phyloP scores from a whole-genome alignment of 2,888 invertebrate species.

The Drosophila limbata region DNA sequence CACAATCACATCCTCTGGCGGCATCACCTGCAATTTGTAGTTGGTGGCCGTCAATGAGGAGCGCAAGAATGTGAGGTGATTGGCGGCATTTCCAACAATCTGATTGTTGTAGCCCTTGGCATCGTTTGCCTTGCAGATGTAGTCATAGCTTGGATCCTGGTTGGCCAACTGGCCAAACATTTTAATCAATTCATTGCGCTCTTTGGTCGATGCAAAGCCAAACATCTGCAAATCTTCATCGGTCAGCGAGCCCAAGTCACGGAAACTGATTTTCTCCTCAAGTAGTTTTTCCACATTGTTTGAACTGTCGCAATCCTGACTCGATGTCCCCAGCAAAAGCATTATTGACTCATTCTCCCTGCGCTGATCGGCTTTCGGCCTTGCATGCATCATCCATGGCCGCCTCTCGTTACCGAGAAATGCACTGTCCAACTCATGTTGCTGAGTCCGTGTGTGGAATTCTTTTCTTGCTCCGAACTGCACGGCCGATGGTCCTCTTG shows the following conservation, averaged over 20 bases:
- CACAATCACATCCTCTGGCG: constrained; percentile 82
- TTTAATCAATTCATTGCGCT: constrained; percentile 70
- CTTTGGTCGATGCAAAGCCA: constrained; percentile 67
- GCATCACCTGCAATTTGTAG: constrained; percentile 81
- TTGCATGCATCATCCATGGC: constrained; percentile 53
- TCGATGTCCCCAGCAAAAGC: constrained; percentile 49
- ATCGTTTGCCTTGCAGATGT: constrained; percentile 63
- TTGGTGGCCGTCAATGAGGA: constrained; percentile 81
- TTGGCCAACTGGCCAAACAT: constrained; percentile 79
- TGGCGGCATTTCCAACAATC: constrained; percentile 74
- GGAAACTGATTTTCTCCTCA: constrained; percentile 74
- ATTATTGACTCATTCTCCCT: constrained; percentile 67
- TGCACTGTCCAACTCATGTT: constrained; percentile 64
- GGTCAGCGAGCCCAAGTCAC: constrained; percentile 79
- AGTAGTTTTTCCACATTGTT: constrained; percentile 68
- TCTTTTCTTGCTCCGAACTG: constrained; percentile 69
- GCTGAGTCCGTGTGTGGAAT: constrained; percentile 63
- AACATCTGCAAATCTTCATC: constrained; percentile 76
- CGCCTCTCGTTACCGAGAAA: constrained; percentile 65
- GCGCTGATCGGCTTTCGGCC: constrained; percentile 14
- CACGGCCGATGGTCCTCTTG: constrained; percentile 47
- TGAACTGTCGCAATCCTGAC: constrained; percentile 2
- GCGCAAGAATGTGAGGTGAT: constrained; percentile 79
- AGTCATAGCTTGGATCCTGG: constrained; percentile 78
- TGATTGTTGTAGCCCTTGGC: constrained; percentile 75